Percentiles rank a stretch among this genome's conserved stretches.
Evolutionary conservation across 2,113 vertebrate species (phyloP).

Genomic region (Lagopus leucura): DNA sequence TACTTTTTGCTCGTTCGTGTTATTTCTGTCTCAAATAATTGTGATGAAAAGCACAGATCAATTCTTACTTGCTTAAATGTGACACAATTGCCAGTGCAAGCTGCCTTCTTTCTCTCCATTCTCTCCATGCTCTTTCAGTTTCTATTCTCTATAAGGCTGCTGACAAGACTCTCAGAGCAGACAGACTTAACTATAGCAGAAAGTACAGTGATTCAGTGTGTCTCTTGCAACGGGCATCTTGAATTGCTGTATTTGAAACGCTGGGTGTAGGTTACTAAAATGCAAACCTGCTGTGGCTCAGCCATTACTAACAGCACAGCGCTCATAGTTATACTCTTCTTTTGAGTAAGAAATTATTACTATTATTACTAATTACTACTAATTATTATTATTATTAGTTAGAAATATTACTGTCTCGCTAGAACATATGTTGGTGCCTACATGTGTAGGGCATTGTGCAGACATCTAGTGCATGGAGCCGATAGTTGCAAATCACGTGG

Average conservation of each 20-base stretch:
- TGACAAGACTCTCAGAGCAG: neutral
- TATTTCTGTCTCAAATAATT: neutral
- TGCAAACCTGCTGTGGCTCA: neutral
- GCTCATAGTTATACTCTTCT: neutral
- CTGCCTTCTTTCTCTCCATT: neutral
- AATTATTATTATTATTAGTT: no score
- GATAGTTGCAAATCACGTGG: neutral
- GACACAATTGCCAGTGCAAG: neutral
- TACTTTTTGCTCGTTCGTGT: neutral
- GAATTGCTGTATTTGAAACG: neutral
- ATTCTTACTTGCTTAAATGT: neutral
- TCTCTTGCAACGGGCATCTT: neutral
- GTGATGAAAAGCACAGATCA: neutral
- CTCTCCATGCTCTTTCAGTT: neutral
- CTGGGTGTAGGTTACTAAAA: neutral
- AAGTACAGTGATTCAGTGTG: neutral
- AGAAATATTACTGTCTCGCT: neutral
- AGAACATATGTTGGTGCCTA: neutral
- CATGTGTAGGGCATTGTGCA: neutral
- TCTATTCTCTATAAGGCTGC: neutral
- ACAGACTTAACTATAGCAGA: neutral
- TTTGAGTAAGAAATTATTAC: neutral
- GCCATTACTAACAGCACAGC: no score
- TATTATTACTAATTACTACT: no score
- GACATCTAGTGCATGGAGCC: neutral